phyloP scores from a whole-genome alignment of 2,797 vertebrate species.

The Schizopygopsis malacanthus region DNA sequence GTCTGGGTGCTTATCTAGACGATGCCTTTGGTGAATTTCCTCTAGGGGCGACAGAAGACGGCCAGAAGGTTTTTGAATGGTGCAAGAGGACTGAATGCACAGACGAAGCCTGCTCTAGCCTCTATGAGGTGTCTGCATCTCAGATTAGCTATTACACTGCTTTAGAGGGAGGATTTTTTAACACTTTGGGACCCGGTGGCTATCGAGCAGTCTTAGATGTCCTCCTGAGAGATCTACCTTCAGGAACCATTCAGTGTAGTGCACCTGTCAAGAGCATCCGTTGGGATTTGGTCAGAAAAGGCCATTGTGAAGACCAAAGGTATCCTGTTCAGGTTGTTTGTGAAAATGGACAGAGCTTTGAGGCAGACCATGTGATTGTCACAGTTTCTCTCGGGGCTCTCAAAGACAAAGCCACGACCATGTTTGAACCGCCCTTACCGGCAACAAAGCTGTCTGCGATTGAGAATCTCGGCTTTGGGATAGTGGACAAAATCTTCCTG shows the following conservation, averaged over 20 bases:
- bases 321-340: constrained; percentile 63
- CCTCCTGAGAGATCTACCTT: constrained; percentile 60
- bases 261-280: constrained; percentile 62
- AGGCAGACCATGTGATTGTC: constrained; percentile 71
- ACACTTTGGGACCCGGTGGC: constrained; percentile 66
- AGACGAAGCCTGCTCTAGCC: constrained; percentile 71
- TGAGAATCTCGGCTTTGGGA: constrained; percentile 67
- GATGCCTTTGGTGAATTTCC: constrained; percentile 58
- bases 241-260: constrained; percentile 56
- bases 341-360: constrained; percentile 64
- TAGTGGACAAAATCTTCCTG: constrained; percentile 71
- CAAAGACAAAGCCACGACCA: constrained; percentile 58
- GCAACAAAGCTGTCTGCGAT: constrained; percentile 65
- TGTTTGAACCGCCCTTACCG: constrained; percentile 69
- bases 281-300: constrained; percentile 57
- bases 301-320: not conserved
- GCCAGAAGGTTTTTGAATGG: constrained; percentile 68
- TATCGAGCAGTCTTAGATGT: constrained; percentile 67
- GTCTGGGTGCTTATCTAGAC: constrained; percentile 68
- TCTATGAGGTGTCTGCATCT: constrained; percentile 70
- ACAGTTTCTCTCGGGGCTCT: constrained; percentile 69
- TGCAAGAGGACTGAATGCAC: constrained; percentile 72
- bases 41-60: constrained; percentile 48
- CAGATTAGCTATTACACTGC: constrained; percentile 65
- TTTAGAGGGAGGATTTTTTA: constrained; percentile 69